Percentiles rank a stretch among this genome's conserved stretches.
Conservation (phyloP, 2,888 invertebrate species). For the Eupithecia abbreviata region DNA sequence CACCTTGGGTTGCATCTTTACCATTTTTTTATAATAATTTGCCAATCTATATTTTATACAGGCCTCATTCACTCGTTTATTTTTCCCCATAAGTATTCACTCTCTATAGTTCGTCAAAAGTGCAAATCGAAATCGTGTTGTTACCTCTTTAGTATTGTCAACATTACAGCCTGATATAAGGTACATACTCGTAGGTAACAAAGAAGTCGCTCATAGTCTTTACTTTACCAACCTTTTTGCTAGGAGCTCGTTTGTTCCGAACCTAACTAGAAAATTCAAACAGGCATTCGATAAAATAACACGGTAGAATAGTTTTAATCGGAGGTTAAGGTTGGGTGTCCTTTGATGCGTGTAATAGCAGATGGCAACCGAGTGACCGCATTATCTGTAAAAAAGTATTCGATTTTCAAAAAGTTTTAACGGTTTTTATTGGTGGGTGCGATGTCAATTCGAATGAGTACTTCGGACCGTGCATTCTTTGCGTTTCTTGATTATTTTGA, state of each 20-base stretch:
- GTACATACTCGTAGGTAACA: no score
- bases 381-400: not conserved
- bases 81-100: not conserved
- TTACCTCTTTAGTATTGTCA: not conserved
- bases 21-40: not conserved
- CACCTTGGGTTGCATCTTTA: not conserved
- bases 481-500: no score
- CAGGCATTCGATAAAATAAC: slow-evolving; percentile 28
- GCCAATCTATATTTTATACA: not conserved
- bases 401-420: not conserved
- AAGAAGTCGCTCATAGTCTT: not conserved
- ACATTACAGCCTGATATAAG: no score
- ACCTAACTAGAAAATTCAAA: not conserved
- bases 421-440: not conserved
- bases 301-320: slow-evolving; percentile 28
- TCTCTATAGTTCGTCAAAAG: not conserved
- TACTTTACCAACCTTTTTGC: not conserved
- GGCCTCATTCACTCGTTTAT: not conserved
- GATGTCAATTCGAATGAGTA: not conserved
- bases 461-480: no score
- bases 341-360: slow-evolving; percentile 7
- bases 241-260: not conserved
- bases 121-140: not conserved
- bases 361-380: slow-evolving; percentile 1
- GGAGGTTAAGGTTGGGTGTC: slow-evolving; percentile 11